phyloP scores from a whole-genome alignment of 2,113 vertebrate species.

The Aepyceros melampus region DNA sequence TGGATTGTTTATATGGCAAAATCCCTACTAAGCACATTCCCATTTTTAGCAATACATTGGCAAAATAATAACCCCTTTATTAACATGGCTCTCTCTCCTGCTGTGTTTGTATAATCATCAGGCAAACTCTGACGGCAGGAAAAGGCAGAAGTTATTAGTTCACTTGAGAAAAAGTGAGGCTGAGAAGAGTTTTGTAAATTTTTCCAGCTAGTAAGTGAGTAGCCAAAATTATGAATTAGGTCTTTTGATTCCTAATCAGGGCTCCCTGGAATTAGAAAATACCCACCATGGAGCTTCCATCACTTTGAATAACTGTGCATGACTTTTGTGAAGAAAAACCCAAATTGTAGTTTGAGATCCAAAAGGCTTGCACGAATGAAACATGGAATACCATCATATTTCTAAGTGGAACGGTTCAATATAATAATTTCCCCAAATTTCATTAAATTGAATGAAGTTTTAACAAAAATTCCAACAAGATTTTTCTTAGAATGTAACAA shows the following conservation, averaged over 20 bases:
- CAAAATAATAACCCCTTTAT: neutral
- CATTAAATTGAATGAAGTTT: conserved; percentile 5
- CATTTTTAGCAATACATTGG: neutral
- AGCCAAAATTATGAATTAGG: neutral
- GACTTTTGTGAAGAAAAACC: conserved; percentile 1
- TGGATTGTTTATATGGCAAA: neutral
- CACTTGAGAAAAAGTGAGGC: neutral
- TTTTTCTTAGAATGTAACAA: neutral
- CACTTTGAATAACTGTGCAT: neutral
- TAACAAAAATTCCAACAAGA: neutral
- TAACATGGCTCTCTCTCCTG: neutral
- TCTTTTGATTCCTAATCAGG: neutral
- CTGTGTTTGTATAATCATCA: neutral
- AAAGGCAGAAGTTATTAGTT: neutral
- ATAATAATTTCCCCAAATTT: neutral
- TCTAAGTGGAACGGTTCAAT: neutral
- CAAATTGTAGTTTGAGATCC: neutral
- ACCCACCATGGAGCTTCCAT: neutral
- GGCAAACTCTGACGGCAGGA: neutral
- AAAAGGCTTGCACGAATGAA: neutral
- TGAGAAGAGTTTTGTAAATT: neutral
- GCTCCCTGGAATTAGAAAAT: neutral
- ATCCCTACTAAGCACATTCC: neutral
- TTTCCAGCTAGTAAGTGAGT: neutral
- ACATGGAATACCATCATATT: neutral